Evolutionary conservation across 2,888 invertebrate species (phyloP).

Genomic region (Apoderus coryli): DNA sequence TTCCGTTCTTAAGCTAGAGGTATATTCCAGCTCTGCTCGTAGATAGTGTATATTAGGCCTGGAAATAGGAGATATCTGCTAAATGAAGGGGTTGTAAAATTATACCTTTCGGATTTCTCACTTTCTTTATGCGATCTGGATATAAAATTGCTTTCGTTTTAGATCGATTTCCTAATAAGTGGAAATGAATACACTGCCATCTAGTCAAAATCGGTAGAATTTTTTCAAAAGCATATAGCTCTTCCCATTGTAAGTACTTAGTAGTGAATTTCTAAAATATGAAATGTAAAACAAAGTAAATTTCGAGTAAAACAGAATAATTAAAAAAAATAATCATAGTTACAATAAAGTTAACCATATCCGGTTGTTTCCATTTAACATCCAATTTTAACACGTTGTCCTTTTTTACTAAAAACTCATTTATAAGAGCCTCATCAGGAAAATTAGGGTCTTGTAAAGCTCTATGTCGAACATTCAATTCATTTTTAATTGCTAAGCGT

Average conservation of each 20-base stretch:
- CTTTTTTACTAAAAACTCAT: constrained; percentile 51
- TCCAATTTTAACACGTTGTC: constrained; percentile 38
- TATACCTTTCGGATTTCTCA: constrained; percentile 34
- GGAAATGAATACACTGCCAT: constrained; percentile 50
- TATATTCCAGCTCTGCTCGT: too few relatives aligned
- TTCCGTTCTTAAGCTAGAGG: too few relatives aligned
- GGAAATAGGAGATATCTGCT: too few relatives aligned
- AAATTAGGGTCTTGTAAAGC: constrained; percentile 48
- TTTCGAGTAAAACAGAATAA: neutral
- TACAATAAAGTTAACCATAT: constrained; percentile 55
- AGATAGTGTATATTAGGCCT: too few relatives aligned
- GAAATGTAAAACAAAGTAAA: constrained; percentile 1
- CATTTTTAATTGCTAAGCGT: constrained; percentile 48
- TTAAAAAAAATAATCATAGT: constrained; percentile 23
- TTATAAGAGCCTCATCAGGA: constrained; percentile 57
- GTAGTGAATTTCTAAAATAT: constrained; percentile 47
- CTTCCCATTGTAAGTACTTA: constrained; percentile 55
- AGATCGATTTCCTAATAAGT: constrained; percentile 14
- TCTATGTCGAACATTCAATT: constrained; percentile 51
- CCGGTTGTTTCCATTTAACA: constrained; percentile 49
- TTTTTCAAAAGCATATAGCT: constrained; percentile 62
- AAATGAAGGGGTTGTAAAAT: too few relatives aligned
- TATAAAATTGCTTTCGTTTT: constrained; percentile 27
- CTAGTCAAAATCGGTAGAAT: constrained; percentile 60
- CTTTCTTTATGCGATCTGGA: constrained; percentile 42